Evolutionary conservation across 2,888 invertebrate species (phyloP), one percentile per base, ranked within the genome.

Genomic region (Ferrisia virgata): DNA sequence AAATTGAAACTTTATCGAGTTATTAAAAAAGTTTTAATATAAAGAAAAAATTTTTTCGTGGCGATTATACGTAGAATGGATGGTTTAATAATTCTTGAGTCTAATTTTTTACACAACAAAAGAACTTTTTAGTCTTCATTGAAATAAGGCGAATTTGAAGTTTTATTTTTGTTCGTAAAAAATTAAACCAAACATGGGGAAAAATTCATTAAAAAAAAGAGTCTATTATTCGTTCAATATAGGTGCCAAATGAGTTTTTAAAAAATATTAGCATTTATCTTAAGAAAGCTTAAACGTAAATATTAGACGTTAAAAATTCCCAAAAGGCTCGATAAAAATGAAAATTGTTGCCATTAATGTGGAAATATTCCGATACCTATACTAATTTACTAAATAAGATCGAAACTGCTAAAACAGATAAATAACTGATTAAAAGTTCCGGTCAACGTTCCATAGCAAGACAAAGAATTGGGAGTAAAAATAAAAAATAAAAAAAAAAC

Each of bases 11-110:
- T 64, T 39, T 22, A 40, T 39, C 22, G 40, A 36, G 79, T 39
- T 79, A 40, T 79, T 43, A 40, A 79, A 79, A 79, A 79, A 79
- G 79, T 79, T 79, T 79, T 72, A 3, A 72, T 33, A 72, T n/a
- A n/a, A n/a, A 58, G 13, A 72, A 72, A 72, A 72, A 9, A 18
- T 33, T 1, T 43, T 3, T 15, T 15, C 43, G 5, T 11, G 13
- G 11, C 58, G 28, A 64, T 72, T 72, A n/a, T n/a, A 33, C 33
- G n/a, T 33, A n/a, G 33, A 18, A 31, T n/a, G 8, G 18, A 72
- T 72, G 33, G 36, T 33, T 72, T 72, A 36, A 28, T 33, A 33
- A 72, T 28, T 33, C 36, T 72, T 33, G 33, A 33, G 72, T 18
- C 36, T 36, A 31, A 33, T 72, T 31, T 69, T 31, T 64, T n/a